Conservation (phyloP, 2,797 vertebrate genomes). For the Eulemur coronatus region DNA sequence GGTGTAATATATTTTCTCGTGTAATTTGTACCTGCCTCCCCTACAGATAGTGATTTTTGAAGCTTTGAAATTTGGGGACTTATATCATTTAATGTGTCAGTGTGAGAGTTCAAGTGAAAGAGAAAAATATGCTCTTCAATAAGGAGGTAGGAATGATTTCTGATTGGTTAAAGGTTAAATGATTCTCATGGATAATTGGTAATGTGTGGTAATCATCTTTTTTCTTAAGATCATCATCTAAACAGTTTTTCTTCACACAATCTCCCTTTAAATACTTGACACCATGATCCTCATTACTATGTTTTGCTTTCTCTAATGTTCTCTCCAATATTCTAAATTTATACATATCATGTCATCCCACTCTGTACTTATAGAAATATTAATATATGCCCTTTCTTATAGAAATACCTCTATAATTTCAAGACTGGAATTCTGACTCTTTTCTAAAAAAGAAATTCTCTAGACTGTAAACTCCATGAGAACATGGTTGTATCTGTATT, state of each 20-base stretch:
- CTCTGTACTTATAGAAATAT: background rate
- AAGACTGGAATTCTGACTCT: background rate
- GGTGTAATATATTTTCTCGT: background rate
- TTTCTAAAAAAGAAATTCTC: slow-evolving; percentile 42
- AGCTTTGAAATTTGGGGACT: background rate
- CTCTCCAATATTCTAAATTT: background rate
- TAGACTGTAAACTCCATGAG: background rate
- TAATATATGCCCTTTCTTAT: background rate
- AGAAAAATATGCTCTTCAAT: slow-evolving; percentile 54
- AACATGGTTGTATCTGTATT: background rate
- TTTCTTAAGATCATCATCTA: background rate
- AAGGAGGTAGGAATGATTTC: slow-evolving; percentile 34
- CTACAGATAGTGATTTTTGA: background rate
- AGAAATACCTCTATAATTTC: background rate
- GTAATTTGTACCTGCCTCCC: background rate
- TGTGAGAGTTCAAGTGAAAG: background rate
- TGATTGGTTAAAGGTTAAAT: slow-evolving; percentile 56
- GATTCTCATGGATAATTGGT: slow-evolving; percentile 50
- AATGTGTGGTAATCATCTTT: slow-evolving; percentile 60
- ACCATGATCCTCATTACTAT: background rate
- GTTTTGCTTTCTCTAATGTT: background rate
- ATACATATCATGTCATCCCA: background rate
- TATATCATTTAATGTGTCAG: background rate
- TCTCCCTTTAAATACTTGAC: background rate
- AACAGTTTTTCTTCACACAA: background rate